These are phyloP conservation scores for Bedellia somnulentella DNA, from an alignment of 2,888 invertebrate species.

Conservation along the genomic window DNA sequence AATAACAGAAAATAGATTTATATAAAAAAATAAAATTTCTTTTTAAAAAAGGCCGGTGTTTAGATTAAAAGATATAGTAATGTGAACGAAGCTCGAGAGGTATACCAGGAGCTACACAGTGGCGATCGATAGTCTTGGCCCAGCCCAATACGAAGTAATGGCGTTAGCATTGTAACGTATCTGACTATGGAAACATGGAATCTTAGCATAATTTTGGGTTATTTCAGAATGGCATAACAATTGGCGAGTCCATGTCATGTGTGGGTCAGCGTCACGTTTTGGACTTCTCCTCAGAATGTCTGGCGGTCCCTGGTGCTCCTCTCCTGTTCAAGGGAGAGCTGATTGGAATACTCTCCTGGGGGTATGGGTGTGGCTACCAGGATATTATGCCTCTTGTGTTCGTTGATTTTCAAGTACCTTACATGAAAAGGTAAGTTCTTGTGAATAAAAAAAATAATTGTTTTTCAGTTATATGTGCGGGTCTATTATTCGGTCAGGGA, in stretches of 20 bases:
- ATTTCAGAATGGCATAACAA: slow-evolving; percentile 18
- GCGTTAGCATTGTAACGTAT: slow-evolving; percentile 19
- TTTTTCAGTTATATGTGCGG: no score
- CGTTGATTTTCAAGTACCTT: slow-evolving; percentile 19
- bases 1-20: no score
- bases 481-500: no score
- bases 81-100: no score
- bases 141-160: no score
- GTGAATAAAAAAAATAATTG: no score
- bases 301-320: slow-evolving; percentile 40
- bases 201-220: slow-evolving; percentile 9
- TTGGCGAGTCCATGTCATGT: slow-evolving; percentile 26
- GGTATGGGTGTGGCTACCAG: slow-evolving; percentile 36
- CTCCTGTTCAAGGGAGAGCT: slow-evolving; percentile 23
- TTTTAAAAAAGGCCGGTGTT: no score
- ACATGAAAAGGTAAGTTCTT: no score
- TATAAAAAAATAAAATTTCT: no score
- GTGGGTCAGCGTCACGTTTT: slow-evolving; percentile 23
- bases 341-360: slow-evolving; percentile 36
- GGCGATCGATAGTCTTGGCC: no score
- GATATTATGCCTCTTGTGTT: slow-evolving; percentile 36
- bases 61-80: no score
- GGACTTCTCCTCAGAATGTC: slow-evolving; percentile 20
- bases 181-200: neutral
- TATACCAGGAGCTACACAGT: no score